Base-by-base conservation (phyloP, 2,797 vertebrate genomes). In the Cichlasoma orientale region DNA sequence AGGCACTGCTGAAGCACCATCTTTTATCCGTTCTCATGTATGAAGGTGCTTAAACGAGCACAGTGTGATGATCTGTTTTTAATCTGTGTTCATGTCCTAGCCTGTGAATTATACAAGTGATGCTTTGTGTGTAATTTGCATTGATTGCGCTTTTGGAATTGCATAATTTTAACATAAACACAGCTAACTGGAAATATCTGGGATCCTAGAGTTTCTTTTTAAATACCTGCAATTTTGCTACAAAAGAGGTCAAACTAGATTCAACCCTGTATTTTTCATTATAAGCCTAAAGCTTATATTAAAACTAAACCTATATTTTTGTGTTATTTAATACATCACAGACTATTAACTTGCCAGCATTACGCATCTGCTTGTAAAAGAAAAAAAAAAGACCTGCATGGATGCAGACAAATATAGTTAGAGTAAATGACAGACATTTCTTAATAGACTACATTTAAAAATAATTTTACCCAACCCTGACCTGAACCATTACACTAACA, bases 1-100 rank as follows among this genome's bases (percentile, higher is more conserved):
- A 82, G 77, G 58, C 77, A 19, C 52, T 2, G 78, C 80, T 88
- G 80, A 87, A 85, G 77, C 47, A 75, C 19, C 16, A 3, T 36
- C 72, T 50, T 76, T 74, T 75, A 79, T 88, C 82, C 72, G 25
- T 77, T 78, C 38, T 19, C 38, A 47, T 29, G 41, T 66, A 47
- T 29, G 23, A 47, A 66, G 61, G 47, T 50, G 47, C 47, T 18
- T 27, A 61, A 53, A 75, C 77, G 82, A 76, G 72, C 33, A 27
- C 56, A 21, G 57, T 50, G 16, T 16, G 47, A 69, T 44, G n/a
- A 10, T 52, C 19, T 61, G 73, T 19, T 50, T 78, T 78, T 79
- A 23, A 79, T 82, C 72, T 70, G 63, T 50, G 53, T 55, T 69
- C 79, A 7, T 31, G 33, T 56, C 7, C 44, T 41, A 58, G 23